Evolutionary conservation across 2,888 invertebrate species (phyloP), one percentile per base, ranked within the genome.

Genomic region (Drosophila buzzatii): DNA sequence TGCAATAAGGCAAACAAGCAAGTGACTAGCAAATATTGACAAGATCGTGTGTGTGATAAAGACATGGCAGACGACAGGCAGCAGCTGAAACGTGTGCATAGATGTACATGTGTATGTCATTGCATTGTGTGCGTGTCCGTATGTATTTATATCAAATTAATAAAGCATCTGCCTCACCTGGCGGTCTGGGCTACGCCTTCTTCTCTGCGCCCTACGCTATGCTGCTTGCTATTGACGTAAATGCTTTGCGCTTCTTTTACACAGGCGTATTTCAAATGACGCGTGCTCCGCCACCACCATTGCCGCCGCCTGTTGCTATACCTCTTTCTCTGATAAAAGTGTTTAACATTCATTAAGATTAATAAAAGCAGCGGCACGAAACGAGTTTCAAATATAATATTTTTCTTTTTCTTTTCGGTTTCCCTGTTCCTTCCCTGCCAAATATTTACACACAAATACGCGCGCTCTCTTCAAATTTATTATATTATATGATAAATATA

Each of bases 281-380:
- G 86, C 86, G 85, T 86, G 85, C 88, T 80, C 57, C 59, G 57
- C 47, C 18, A 67, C 41, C 44, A 20, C 18, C 45, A 16, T 23
- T 35, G 10, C 6, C 52, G 9, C 1, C 57, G 69, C 51, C 65
- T 66, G 66, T 67, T 77, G 70, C 61, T 67, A 59, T 71, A 57
- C 44, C 70, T 73, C 70, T 73, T 79, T 79, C 70, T 73, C 81
- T 79, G 90, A 90, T 86, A 90, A 86, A 90, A 88, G 81, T 86
- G 86, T 90, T 86, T 86, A 90, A 90, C 90, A 86, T 86, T 86
- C 89, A 86, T 86, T 86, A 90, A 89, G 90, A 88, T 88, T 86
- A 86, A 82, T 90, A 90, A 84, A 86, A 76, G 82, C 79, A 83
- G 73, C 67, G 57, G 66, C 71, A 65, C 47, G 20, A 84, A 86